Base-by-base conservation (phyloP, 2,113 vertebrate genomes). In the Todiramphus saurophagus region DNA sequence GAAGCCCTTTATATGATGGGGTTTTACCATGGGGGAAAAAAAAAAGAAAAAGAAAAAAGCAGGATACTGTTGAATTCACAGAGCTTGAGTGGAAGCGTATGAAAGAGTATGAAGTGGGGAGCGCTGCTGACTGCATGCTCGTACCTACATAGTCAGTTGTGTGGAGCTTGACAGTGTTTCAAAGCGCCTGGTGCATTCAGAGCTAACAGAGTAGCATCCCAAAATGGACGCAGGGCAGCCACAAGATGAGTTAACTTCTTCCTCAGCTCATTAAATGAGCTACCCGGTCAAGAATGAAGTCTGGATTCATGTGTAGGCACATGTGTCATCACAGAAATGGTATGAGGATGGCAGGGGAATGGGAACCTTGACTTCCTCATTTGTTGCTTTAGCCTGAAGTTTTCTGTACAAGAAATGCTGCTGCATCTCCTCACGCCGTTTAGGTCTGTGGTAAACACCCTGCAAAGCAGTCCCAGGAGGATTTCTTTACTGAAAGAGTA, bases 221-320 rank as follows among this genome's bases (percentile, higher is more conserved):
- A 48, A 43, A 72, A 73, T 17, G 48, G 68, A 55, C 30, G 75
- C 76, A 90, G 93, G 73, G 51, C 83, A 92, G 33, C 13, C 56
- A 86, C 43, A 83, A 83, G 80, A 75, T 27, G 24, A 90, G 55
- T 88, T 88, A 66, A 50, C 56, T 68, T 93, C 90, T 93, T 90
- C 43, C 59, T 93, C 51, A 59, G 72, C 83, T 90, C 56, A 60
- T 88, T 76, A 89, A 63, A 51, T 77, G 73, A 60, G 30, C 51
- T 85, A 37, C 23, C 68, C 27, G 30, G 79, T 67, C 37, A 63
- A 68, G 88, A 94, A 88, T 80, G 85, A 93, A 86, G 75, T 43
- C 50, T 59, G 67, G 37, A 33, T 21, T 83, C 58, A 75, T n/a
- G 24, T 0, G 0, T 13, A 60, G 44, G 30, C 25, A 33, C 1